Evolutionary conservation across 2,797 vertebrate species (phyloP), one percentile per base, ranked within the genome.

Genomic region (Poecile montanus): DNA sequence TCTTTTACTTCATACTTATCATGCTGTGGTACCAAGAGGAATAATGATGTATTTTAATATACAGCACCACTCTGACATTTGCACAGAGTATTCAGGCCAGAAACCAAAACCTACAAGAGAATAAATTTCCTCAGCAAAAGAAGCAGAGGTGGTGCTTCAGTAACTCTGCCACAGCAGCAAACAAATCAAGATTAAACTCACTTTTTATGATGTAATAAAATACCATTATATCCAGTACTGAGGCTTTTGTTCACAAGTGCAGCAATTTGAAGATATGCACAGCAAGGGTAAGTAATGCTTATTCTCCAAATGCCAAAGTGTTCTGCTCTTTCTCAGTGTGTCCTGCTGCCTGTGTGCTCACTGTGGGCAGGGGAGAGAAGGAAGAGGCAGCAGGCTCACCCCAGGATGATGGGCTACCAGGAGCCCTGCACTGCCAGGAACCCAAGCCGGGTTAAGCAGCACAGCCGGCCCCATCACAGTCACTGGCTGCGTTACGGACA

Each of bases 1-100:
- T 78, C 79, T 94, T 94, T 87, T 78, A 88, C 26, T 96, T 88
- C 87, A 88, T 84, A 96, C 96, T 95, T 40, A 81, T 50, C 74
- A 47, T 18, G 74, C 48, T 93, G 30, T 6, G 1, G 56, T 51
- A 48, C 45, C 23, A 71, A 63, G 82, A 94, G 77, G 60, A 89
- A 60, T 38, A 89, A 71, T 54, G 34, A 75, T 71, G 44, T 60
- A 81, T 74, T 91, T 95, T 85, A 93, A 85, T 76, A 89, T 10
- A 66, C 7, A 60, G 65, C 45, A 65, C 66, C 34, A 47, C 44
- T 91, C 75, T 78, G 87, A 93, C 79, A 75, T 95, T 78, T 86
- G 84, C 9, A 6, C 18, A 22, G 22, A 77, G 62, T 75, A 87
- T 85, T 86, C 53, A 87, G 63, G 63, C 23, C 87, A 88, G 68